These are phyloP conservation scores for Parnassius mnemosyne DNA, from an alignment of 2,888 invertebrate genomes.

Conservation along the genomic window DNA sequence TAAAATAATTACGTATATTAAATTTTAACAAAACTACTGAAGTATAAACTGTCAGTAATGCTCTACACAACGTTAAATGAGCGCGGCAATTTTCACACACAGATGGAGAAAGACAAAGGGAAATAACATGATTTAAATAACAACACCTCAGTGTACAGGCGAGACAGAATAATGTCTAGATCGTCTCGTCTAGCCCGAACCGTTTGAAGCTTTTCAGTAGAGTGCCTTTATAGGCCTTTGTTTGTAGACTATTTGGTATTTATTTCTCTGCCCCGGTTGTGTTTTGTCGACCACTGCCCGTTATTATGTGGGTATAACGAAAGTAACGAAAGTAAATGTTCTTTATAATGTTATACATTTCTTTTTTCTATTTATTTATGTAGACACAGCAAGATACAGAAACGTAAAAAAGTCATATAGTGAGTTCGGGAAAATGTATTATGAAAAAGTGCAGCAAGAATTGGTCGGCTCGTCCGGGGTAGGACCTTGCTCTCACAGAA, in stretches of 20 bases:
- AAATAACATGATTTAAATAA: conserved; percentile 18
- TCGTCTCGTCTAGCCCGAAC: conserved; percentile 13
- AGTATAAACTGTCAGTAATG: not conserved
- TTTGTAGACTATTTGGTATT: conserved; percentile 14
- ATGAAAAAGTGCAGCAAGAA: too few relatives aligned
- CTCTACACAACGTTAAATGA: not conserved
- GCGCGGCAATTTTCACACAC: not conserved
- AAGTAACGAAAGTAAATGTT: not conserved
- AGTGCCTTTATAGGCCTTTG: conserved; percentile 24
- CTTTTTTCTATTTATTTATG: too few relatives aligned
- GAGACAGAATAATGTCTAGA: conserved; percentile 11
- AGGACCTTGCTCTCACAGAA: too few relatives aligned
- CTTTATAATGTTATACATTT: too few relatives aligned
- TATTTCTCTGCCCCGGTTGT: not conserved
- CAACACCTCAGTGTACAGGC: conserved; percentile 10
- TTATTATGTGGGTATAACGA: conserved; percentile 6
- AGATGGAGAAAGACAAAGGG: conserved; percentile 9
- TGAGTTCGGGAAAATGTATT: too few relatives aligned
- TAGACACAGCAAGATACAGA: too few relatives aligned
- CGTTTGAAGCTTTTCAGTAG: conserved; percentile 13
- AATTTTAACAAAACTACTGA: too few relatives aligned
- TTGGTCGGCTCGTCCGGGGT: too few relatives aligned
- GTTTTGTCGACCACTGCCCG: not conserved
- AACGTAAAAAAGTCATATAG: too few relatives aligned
- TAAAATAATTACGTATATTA: too few relatives aligned